Evolutionary conservation across 2,888 invertebrate species (phyloP), one percentile per base, ranked within the genome.

Genomic region (Isotomurus palustris): DNA sequence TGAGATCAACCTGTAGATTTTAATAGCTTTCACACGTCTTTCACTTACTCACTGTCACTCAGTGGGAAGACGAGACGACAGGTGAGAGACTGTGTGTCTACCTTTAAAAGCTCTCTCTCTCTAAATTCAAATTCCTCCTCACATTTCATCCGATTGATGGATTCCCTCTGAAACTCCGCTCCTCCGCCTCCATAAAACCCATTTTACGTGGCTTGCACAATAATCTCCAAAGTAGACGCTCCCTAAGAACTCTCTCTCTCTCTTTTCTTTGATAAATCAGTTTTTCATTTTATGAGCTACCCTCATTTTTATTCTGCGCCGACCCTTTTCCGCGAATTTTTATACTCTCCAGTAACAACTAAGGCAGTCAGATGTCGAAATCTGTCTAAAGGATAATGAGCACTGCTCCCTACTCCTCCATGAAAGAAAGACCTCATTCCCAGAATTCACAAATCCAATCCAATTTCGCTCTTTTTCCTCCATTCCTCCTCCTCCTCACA

Each of bases 1-100:
- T 19, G 19, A 49, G 49, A 49, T 49, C 49, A 49, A 49, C 49
- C 49, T 49, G 49, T 49, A 49, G 49, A 49, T 49, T 49, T 49
- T 49, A 49, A 49, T 49, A 32, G 49, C 49, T 49, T 35, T 49
- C n/a, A 28, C 21, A 27, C 47, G 14, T 29, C 35, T 28, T 28
- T 47, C 47, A 49, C 49, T 49, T 35, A 35, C 19, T 19, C 35
- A 5, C 4, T 32, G 32, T 35, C 49, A 35, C 35, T 21, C 35
- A 35, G 17, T 47, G 27, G 14, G 27, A 21, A 21, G 4, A 5
- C 4, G 43, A 24, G 43, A 43, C n/a, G n/a, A n/a, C 43, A 43
- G 43, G 43, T 43, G 40, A 40, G n/a, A 12, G 21, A 44, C 14
- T n/a, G 14, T 32, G 14, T 32, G 8, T 14, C 14, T 32, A 32